A percentile compares a stretch with the other conserved stretches of the same genome.
These are phyloP conservation scores for Oscheius myriophilus DNA, from an alignment of 2,888 invertebrate genomes.

Conservation along the genomic window DNA sequence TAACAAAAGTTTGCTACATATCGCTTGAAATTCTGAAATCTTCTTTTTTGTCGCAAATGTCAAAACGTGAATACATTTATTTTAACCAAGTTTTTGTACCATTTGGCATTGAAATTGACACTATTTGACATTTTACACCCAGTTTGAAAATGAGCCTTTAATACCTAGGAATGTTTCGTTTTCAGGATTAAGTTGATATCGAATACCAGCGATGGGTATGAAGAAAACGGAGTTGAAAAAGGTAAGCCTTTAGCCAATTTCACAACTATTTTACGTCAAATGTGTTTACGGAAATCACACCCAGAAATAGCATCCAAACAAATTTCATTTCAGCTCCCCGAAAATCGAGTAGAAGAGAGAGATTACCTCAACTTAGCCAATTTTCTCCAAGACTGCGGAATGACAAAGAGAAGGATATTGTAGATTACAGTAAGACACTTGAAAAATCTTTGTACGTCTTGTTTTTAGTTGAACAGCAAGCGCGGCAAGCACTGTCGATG, in stretches of 20 bases:
- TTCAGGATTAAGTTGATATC: conserved; percentile 23
- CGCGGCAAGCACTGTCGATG: conserved; percentile 25
- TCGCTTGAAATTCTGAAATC: too few relatives aligned
- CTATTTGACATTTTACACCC: too few relatives aligned
- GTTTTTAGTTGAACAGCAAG: conserved; percentile 31
- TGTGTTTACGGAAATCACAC: too few relatives aligned
- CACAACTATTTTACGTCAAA: too few relatives aligned
- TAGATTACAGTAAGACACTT: conserved; percentile 22
- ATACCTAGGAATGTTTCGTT: too few relatives aligned
- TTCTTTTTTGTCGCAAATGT: too few relatives aligned
- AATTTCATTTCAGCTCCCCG: conserved; percentile 22
- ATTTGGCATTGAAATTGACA: too few relatives aligned
- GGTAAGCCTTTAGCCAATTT: conserved; percentile 1
- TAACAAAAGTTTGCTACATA: too few relatives aligned
- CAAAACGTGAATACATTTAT: too few relatives aligned
- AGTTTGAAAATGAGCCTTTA: too few relatives aligned
- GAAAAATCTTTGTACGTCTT: neutral
- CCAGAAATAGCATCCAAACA: conserved; percentile 14
- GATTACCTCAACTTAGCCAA: conserved; percentile 36
- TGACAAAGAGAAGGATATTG: conserved; percentile 24
- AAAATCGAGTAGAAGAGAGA: conserved; percentile 32
- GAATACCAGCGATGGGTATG: conserved; percentile 16
- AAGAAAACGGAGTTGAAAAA: conserved; percentile 31
- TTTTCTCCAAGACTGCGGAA: conserved; percentile 14
- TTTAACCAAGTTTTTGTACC: too few relatives aligned